Evolutionary conservation across 2,113 vertebrate genomes (phyloP).

Genomic region (Podiceps cristatus): DNA sequence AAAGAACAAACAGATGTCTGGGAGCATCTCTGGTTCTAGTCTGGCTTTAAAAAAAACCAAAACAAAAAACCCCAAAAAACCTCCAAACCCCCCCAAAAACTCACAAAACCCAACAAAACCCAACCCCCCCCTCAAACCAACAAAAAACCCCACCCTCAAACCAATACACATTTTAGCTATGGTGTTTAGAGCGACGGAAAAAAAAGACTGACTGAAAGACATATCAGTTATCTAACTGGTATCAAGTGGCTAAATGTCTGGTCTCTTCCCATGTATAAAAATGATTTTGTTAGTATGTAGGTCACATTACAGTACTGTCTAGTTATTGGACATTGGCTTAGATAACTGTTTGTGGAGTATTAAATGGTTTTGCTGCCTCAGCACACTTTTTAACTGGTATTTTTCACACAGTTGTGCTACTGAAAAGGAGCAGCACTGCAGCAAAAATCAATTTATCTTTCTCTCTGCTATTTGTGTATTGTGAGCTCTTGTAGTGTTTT

Average conservation of each 20-base stretch:
- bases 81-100: too few species aligned
- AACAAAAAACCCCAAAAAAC: background rate
- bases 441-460: slow-evolving; percentile 92
- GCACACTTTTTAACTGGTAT: slow-evolving; percentile 95
- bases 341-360: slow-evolving; percentile 98
- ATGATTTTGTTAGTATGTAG: slow-evolving; percentile 96
- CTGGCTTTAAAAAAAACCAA: background rate
- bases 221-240: slow-evolving; percentile 82
- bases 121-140: too few species aligned
- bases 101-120: too few species aligned
- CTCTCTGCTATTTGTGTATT: slow-evolving; percentile 80
- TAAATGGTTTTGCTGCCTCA: slow-evolving; percentile 99
- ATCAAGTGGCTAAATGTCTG: slow-evolving; percentile 81
- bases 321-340: slow-evolving; percentile 94
- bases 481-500: slow-evolving; percentile 80
- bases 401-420: slow-evolving; percentile 98
- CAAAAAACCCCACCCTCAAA: too few species aligned
- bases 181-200: background rate
- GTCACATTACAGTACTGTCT: slow-evolving; percentile 93
- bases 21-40: background rate
- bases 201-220: slow-evolving; percentile 39
- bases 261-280: slow-evolving; percentile 78
- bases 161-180: background rate
- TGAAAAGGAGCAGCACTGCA: slow-evolving; percentile 90
- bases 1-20: background rate